Conservation (phyloP, 2,888 invertebrate species). For the Bembecia ichneumoniformis region DNA sequence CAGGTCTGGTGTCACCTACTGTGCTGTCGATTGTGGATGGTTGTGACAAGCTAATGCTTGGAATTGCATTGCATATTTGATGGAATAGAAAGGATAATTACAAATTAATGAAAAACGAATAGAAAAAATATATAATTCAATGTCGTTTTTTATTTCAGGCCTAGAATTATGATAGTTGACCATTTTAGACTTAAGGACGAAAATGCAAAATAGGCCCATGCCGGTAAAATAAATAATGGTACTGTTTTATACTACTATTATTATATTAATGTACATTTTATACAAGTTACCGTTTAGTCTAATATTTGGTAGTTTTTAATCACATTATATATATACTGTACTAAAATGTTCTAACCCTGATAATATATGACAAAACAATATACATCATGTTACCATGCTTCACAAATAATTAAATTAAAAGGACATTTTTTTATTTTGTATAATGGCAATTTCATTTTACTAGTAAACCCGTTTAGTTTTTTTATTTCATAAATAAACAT, state of each 20-base stretch:
- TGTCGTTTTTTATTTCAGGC: constrained; percentile 38
- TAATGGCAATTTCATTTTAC: constrained; percentile 36
- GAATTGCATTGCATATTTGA: too few relatives aligned
- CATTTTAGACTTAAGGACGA: constrained; percentile 50
- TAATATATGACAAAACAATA: constrained; percentile 43
- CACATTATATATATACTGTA: constrained; percentile 30
- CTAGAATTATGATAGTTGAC: constrained; percentile 50
- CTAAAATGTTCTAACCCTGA: constrained; percentile 62
- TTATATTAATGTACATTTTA: constrained; percentile 46
- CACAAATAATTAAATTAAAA: constrained; percentile 64
- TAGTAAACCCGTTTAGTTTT: background rate
- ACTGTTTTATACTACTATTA: constrained; percentile 60
- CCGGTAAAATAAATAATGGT: constrained; percentile 34
- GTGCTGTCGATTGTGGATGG: too few relatives aligned
- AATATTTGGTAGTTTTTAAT: constrained; percentile 63
- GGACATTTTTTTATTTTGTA: constrained; percentile 72
- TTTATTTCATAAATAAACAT: too few relatives aligned
- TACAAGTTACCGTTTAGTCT: constrained; percentile 70
- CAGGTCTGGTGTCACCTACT: too few relatives aligned
- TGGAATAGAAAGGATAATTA: too few relatives aligned
- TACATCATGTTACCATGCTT: constrained; percentile 71
- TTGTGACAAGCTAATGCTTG: too few relatives aligned
- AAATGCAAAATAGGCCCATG: constrained; percentile 47
- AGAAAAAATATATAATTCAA: too few relatives aligned
- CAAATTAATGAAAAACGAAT: too few relatives aligned